Conservation (phyloP, 2,797 vertebrate genomes). For the Novumbra hubbsi region DNA sequence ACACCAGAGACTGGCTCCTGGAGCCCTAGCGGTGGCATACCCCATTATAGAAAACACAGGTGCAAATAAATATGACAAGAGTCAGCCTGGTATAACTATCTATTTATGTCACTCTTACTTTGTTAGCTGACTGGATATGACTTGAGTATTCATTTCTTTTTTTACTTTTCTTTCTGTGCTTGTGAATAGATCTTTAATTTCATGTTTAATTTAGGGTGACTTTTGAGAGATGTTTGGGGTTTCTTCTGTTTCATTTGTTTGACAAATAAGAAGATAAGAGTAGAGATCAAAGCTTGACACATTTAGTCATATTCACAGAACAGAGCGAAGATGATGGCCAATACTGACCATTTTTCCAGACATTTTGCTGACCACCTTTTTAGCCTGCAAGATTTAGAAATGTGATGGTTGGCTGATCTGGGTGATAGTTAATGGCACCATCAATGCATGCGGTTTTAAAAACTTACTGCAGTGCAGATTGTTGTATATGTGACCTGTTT, state of each 20-base stretch:
- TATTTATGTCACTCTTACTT: constrained; percentile 42
- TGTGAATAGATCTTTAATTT: not conserved
- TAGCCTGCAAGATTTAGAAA: too few species aligned
- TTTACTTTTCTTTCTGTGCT: constrained; percentile 27
- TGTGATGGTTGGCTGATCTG: too few species aligned
- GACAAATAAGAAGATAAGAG: not conserved
- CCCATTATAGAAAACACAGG: constrained; percentile 36
- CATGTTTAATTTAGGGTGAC: not conserved
- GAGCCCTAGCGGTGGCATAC: constrained; percentile 23
- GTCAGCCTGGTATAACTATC: constrained; percentile 37
- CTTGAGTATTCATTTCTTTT: constrained; percentile 18
- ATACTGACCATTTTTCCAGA: not conserved
- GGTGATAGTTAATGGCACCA: too few species aligned
- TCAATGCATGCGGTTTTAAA: too few species aligned
- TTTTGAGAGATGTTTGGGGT: not conserved
- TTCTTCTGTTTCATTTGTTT: not conserved
- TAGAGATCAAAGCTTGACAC: not conserved
- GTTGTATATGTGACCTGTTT: too few species aligned
- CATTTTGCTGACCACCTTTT: too few species aligned
- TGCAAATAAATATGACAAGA: constrained; percentile 34
- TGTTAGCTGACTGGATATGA: constrained; percentile 41
- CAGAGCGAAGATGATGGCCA: not conserved
- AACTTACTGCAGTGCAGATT: too few species aligned
- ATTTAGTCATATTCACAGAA: not conserved
- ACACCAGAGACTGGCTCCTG: constrained; percentile 41